Conservation (phyloP, 2,113 vertebrate species). For the Aythya baeri region DNA sequence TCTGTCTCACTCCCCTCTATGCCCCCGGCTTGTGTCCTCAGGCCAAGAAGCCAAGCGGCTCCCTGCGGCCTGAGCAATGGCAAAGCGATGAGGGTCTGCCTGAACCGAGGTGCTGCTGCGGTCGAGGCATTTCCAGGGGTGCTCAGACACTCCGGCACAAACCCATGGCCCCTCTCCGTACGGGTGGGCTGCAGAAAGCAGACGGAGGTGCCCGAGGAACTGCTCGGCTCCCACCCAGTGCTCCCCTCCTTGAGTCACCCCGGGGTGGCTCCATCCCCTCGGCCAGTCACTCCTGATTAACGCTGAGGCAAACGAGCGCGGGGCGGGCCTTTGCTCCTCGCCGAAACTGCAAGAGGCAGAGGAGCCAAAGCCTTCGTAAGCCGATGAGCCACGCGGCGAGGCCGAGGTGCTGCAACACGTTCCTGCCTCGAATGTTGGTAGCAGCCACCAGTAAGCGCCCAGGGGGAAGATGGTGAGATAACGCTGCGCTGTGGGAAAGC, state of each 20-base stretch:
- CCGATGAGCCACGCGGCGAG: neutral
- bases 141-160: neutral
- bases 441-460: slow-evolving; percentile 22
- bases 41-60: neutral
- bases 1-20: neutral
- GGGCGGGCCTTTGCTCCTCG: slow-evolving; percentile 10
- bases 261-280: neutral
- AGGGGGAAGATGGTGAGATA: slow-evolving; percentile 58
- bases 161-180: fast-evolving
- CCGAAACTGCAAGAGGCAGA: neutral
- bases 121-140: neutral
- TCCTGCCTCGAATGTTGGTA: neutral
- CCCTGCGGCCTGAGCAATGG: neutral
- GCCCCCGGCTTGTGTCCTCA: neutral
- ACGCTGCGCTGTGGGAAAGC: slow-evolving; percentile 17
- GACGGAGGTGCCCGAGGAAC: neutral
- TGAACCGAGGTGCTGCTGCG: neutral
- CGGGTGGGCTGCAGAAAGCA: fast-evolving
- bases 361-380: slow-evolving; percentile 32
- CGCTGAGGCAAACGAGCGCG: neutral
- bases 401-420: neutral
- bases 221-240: neutral
- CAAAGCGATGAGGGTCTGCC: neutral
- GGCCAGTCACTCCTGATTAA: slow-evolving; percentile 53
- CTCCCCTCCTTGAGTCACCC: neutral